Evolutionary conservation across 2,888 invertebrate genomes (phyloP).

Genomic region (Apamea crenata): DNA sequence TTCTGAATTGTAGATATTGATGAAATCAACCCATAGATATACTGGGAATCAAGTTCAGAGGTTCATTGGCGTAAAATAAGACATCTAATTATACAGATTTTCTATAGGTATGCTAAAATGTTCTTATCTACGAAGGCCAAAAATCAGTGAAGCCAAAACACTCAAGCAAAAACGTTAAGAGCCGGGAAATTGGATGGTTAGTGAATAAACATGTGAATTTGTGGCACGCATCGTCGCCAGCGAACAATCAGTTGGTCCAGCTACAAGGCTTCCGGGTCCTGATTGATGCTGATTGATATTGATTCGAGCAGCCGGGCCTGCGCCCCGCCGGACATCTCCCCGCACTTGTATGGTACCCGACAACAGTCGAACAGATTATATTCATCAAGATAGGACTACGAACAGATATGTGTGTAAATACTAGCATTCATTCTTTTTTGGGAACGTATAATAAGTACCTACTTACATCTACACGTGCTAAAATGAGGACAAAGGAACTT

Average conservation of each 20-base stretch:
- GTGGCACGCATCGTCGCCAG: constrained; percentile 61
- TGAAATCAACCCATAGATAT: neutral
- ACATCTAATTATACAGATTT: neutral
- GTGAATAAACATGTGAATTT: constrained; percentile 58
- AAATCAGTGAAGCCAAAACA: constrained; percentile 23
- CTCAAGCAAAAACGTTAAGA: constrained; percentile 33
- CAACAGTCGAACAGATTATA: constrained; percentile 49
- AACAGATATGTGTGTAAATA: constrained; percentile 1
- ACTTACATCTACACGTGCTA: neutral
- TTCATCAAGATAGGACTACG: constrained; percentile 34
- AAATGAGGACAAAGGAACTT: constrained; percentile 28
- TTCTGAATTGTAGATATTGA: neutral
- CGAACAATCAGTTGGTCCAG: constrained; percentile 79
- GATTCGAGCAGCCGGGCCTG: constrained; percentile 74
- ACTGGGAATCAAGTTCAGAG: neutral
- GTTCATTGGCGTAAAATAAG: neutral
- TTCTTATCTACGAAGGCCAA: neutral
- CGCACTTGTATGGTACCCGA: constrained; percentile 74
- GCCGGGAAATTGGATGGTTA: constrained; percentile 35
- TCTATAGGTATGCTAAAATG: neutral
- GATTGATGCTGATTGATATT: constrained; percentile 87
- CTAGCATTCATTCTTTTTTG: neutral
- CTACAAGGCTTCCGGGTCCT: constrained; percentile 86
- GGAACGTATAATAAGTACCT: neutral
- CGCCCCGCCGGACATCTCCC: constrained; percentile 67